These are phyloP conservation scores for Caprella mutica DNA, from an alignment of 2,888 invertebrate genomes.

Conservation along the genomic window DNA sequence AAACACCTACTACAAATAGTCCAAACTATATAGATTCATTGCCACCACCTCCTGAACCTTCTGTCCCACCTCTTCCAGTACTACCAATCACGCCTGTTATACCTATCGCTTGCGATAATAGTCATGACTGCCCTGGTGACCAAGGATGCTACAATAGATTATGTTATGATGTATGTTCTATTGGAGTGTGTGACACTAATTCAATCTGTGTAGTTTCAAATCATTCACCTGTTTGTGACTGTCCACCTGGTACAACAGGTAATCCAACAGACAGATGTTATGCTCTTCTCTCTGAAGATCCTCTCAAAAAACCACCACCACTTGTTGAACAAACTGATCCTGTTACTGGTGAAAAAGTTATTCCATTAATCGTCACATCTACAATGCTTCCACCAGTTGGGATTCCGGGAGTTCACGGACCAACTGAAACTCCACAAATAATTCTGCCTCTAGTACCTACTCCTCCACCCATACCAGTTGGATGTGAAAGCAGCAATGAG, in stretches of 20 bases:
- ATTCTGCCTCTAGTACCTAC: neutral
- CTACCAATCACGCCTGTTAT: constrained; percentile 4
- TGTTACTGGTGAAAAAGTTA: neutral
- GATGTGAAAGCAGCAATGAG: constrained; percentile 50
- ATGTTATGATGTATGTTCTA: constrained; percentile 28
- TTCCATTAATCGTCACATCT: neutral
- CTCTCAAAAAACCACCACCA: neutral
- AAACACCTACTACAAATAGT: constrained; percentile 1
- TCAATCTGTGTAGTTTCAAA: constrained; percentile 61
- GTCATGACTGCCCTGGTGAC: constrained; percentile 16
- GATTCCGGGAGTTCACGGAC: neutral
- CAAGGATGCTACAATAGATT: constrained; percentile 23
- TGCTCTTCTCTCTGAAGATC: constrained; percentile 3
- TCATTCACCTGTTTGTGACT: constrained; percentile 56
- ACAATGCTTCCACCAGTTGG: constrained; percentile 10
- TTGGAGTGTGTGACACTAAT: constrained; percentile 59
- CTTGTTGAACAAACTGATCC: constrained; percentile 4
- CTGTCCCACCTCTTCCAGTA: constrained; percentile 3
- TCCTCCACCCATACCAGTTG: neutral
- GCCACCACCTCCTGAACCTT: neutral
- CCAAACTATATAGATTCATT: constrained; percentile 2
- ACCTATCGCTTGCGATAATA: constrained; percentile 19
- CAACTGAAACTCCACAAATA: neutral
- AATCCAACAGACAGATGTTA: constrained; percentile 66
- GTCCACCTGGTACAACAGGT: constrained; percentile 61